phyloP scores from a whole-genome alignment of 2,113 vertebrate genomes.

The Butorides virescens region DNA sequence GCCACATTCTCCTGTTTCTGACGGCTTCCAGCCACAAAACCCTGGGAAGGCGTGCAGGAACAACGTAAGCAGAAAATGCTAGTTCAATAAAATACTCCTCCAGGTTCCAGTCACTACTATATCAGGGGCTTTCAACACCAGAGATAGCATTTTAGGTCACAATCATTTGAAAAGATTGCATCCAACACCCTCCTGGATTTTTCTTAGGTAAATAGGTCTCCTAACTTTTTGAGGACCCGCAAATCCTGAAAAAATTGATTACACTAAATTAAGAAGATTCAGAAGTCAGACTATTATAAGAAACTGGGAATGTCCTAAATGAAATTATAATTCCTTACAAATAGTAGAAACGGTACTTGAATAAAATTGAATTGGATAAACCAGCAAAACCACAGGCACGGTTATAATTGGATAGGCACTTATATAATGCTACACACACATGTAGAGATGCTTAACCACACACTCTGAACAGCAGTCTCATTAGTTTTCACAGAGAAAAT shows the following conservation, averaged over 20 bases:
- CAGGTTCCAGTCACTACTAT: background rate
- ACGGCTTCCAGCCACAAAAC: background rate
- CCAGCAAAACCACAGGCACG: background rate
- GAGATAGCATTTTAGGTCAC: background rate
- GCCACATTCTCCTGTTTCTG: background rate
- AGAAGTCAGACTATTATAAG: background rate
- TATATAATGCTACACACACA: background rate
- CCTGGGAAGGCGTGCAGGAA: background rate
- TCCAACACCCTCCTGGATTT: background rate
- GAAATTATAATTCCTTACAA: background rate
- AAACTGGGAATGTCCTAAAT: background rate
- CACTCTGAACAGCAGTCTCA: fast-evolving
- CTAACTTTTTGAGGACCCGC: background rate
- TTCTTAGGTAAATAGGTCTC: fast-evolving
- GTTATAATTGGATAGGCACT: background rate
- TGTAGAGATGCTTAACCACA: fast-evolving
- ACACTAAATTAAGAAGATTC: background rate
- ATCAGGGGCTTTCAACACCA: background rate
- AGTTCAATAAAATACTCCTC: background rate
- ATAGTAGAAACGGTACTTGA: background rate
- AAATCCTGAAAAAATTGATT: background rate
- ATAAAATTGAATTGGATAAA: background rate
- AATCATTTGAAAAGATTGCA: background rate
- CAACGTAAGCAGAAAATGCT: background rate
- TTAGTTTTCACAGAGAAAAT: background rate